Evolutionary conservation across 2,888 invertebrate species (phyloP), one percentile per base, ranked within the genome.

Genomic region (Liodrosophila aerea): DNA sequence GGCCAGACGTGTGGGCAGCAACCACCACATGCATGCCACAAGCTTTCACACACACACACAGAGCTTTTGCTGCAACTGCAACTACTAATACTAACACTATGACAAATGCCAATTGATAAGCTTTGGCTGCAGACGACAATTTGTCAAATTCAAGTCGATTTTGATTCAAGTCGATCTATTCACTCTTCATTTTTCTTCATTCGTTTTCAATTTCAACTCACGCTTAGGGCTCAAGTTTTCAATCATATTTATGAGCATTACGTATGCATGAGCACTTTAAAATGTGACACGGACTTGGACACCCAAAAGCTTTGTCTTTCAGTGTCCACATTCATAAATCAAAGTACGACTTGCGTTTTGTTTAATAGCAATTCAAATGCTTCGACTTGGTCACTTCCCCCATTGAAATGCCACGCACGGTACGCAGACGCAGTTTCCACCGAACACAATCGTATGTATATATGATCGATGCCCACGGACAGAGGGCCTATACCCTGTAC

Each of bases 331-430:
- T 64, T 76, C 67, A 76, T 70, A 69, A 73, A 70, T 73, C 70
- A 70, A 70, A 56, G 51, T 59, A 40, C 31, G 50, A 53, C 44
- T 64, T 57, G n/a, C 43, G 52, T 56, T 65, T 59, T 40, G n/a
- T 64, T 61, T 61, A 45, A 73, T 45, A 52, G 30, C 62, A 65
- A 75, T 69, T 69, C 65, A 54, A 64, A 61, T 44, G 51, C 37
- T 41, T 51, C 36, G 37, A 37, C 45, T 47, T 37, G 57, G 18
- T 41, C 40, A 47, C 33, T 43, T 40, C 7, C 40, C 33, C 13
- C 45, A 74, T 77, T 73, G 31, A 75, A 77, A 81, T 81, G 76
- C 78, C 46, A 18, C 31, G 62, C 78, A 78, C 77, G 76, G 73
- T 61, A 50, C 61, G 52, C 58, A 63, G 64, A 50, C 64, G 45